Evolutionary conservation across 2,113 vertebrate species (phyloP), one percentile per base, ranked within the genome.

Genomic region (Pseudopipra pipra): DNA sequence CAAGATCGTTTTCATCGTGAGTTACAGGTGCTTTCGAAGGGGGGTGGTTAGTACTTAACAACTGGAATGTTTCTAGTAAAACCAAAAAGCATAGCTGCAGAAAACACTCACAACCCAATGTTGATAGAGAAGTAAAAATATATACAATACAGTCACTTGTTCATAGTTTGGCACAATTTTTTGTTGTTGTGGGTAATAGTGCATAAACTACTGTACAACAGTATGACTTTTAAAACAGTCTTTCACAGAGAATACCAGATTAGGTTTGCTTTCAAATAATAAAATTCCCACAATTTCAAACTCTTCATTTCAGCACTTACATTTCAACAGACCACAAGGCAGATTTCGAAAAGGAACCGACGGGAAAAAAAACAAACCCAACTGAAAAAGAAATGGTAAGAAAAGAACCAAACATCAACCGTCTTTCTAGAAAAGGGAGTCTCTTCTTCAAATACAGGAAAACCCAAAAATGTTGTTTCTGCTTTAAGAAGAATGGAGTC

Each of bases 131-230:
- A 98, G 97, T 98, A 98, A 98, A 98, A 98, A 97, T 98, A 98
- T 99, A 98, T 99, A 99, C 99, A 99, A 98, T 98, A 98, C 98
- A 98, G 98, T 98, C 98, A 98, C 98, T 98, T 99, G 98, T 99
- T 99, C 98, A 98, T 98, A 98, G 98, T 99, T 99, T 99, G 99
- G 99, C 99, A 99, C 99, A 98, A 98, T 97, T 97, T 95, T 98
- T 98, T 97, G 97, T 98, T 98, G 98, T 95, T 95, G 96, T 97
- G 97, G 97, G 98, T 98, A 98, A 98, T 99, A 99, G 98, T 99
- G 99, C 99, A 99, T 99, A 98, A 98, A 98, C 98, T 99, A 99
- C 99, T 99, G 98, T 99, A 99, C 99, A 99, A 98, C 98, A 98
- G 98, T 98, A 99, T 98, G 97, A 98, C 98, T 97, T 98, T 97